Evolutionary conservation across 2,888 invertebrate species (phyloP).

Genomic region (Cryptops parisi): DNA sequence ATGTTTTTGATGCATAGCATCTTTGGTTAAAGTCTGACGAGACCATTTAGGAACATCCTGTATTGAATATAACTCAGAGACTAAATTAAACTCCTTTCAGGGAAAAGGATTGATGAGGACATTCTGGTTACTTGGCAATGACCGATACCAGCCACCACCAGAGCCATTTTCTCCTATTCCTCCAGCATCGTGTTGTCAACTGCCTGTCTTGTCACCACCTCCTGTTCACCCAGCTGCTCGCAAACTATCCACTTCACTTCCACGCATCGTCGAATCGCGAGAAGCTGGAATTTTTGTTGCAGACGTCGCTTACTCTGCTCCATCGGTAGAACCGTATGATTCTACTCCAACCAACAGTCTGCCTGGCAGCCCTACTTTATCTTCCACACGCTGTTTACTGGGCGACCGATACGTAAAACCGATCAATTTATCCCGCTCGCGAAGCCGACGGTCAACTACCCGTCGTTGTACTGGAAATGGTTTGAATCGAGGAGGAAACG

Average conservation of each 20-base stretch:
- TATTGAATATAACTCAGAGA: constrained; percentile 33
- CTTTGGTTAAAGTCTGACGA: too few relatives aligned
- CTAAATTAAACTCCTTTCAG: constrained; percentile 31
- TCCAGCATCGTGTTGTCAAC: too few relatives aligned
- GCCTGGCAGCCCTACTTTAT: constrained; percentile 24
- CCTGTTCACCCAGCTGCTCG: neutral
- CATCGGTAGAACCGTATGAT: neutral
- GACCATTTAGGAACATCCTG: too few relatives aligned
- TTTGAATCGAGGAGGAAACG: constrained; percentile 22
- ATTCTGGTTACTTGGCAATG: constrained; percentile 48
- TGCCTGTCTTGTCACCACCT: neutral
- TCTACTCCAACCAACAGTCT: constrained; percentile 1
- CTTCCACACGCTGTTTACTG: constrained; percentile 17
- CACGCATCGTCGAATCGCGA: constrained; percentile 2
- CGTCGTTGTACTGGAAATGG: constrained; percentile 10
- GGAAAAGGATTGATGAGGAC: constrained; percentile 62
- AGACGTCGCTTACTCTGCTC: neutral
- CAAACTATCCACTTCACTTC: constrained; percentile 8
- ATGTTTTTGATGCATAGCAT: too few relatives aligned
- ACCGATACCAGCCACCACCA: neutral
- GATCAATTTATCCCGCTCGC: constrained; percentile 19
- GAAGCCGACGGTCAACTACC: neutral
- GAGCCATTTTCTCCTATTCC: too few relatives aligned
- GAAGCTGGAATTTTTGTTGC: neutral
- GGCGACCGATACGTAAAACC: constrained; percentile 19